phyloP scores from a whole-genome alignment of 1,140 invertebrate genomes.

The Cotesia vestalis region DNA sequence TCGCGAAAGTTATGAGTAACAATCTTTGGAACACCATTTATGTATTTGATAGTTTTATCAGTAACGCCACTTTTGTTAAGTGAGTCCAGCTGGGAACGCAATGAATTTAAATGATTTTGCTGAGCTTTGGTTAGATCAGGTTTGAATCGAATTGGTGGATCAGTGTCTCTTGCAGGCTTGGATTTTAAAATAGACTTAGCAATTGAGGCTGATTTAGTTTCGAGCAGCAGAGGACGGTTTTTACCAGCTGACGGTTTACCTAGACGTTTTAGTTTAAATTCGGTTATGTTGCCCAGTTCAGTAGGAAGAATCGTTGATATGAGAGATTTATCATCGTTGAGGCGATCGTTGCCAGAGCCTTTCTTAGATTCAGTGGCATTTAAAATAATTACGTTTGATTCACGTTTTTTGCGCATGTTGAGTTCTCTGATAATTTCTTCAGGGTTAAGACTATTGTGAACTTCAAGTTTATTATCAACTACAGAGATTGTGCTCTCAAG shows the following conservation, averaged over 20 bases:
- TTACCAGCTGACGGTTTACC: neutral
- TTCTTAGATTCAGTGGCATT: neutral
- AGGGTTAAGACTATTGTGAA: no score
- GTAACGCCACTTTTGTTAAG: neutral
- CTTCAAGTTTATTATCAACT: no score
- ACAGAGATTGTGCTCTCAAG: no score
- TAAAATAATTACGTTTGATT: neutral
- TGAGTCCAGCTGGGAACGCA: neutral
- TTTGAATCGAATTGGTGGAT: neutral
- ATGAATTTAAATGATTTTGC: neutral
- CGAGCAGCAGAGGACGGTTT: neutral
- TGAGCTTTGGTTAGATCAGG: neutral
- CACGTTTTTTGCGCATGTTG: neutral
- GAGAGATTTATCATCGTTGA: neutral
- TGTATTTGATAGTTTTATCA: neutral
- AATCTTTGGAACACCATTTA: neutral
- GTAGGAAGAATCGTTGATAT: neutral
- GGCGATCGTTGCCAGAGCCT: neutral
- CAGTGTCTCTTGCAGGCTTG: neutral
- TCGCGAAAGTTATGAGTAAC: neutral
- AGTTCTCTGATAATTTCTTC: neutral
- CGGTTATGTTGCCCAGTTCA: neutral
- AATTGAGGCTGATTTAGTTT: neutral
- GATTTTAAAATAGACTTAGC: neutral
- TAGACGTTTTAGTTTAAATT: neutral